A percentile compares a stretch with the other conserved stretches of the same genome.
phyloP scores from a whole-genome alignment of 92 coral and sea anemone species.

The Zoanthus solanderi region DNA sequence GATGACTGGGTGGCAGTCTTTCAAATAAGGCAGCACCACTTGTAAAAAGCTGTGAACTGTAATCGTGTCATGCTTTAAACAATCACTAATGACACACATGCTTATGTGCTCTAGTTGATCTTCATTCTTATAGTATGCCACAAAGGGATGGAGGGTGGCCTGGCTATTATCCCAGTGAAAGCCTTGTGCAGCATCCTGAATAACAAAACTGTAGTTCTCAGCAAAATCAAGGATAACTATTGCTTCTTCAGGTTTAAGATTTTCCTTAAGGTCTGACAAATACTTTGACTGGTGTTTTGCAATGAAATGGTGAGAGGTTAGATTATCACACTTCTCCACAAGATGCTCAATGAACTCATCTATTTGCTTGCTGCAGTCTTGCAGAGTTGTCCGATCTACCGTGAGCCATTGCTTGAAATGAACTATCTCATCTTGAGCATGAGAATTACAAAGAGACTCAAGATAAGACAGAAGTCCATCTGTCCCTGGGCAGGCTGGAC shows the following conservation, averaged over 20 bases:
- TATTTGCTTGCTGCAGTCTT: conserved; percentile 16
- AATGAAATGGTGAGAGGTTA: background rate
- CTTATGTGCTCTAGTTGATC: background rate
- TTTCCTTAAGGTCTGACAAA: conserved; percentile 15
- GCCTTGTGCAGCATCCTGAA: conserved; percentile 42
- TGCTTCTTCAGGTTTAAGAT: background rate
- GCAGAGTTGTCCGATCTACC: background rate
- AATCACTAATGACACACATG: conserved; percentile 35
- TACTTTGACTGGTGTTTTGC: background rate
- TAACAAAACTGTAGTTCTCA: conserved; percentile 37
- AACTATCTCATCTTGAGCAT: background rate
- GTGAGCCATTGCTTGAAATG: conserved; percentile 16
- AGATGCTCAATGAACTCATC: background rate
- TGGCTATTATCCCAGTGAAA: conserved; percentile 32
- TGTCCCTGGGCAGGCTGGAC: conserved; percentile 17
- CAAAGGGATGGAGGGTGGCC: conserved; percentile 46
- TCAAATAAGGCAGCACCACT: background rate
- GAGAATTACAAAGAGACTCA: background rate
- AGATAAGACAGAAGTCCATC: conserved; percentile 16
- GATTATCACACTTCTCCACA: background rate
- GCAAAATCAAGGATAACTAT: conserved; percentile 33
- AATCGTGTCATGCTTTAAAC: conserved; percentile 32
- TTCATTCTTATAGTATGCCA: background rate
- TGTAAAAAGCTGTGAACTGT: conserved; percentile 34
- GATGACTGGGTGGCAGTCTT: conserved; percentile 4